Evolutionary conservation across 2,797 vertebrate genomes (phyloP).

Genomic region (Lateolabrax maculatus): DNA sequence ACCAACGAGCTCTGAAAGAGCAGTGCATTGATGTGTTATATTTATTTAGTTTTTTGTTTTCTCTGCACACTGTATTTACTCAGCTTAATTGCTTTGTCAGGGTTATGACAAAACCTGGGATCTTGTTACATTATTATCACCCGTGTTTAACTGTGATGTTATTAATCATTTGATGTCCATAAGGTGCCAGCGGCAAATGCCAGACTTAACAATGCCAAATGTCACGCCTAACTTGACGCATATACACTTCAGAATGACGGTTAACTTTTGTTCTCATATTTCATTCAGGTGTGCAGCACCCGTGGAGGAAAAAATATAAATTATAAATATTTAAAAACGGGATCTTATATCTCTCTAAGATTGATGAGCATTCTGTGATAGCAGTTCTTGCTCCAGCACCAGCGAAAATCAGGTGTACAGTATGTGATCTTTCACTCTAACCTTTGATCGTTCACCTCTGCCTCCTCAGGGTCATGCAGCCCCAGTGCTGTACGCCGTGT

Average conservation of each 20-base stretch:
- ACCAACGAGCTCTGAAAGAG: too few relatives aligned
- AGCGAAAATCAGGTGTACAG: neutral
- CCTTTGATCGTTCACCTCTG: slow-evolving; percentile 11
- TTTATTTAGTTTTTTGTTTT: too few relatives aligned
- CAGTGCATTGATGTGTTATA: neutral
- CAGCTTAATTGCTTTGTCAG: neutral
- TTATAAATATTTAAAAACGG: neutral
- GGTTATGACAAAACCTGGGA: neutral
- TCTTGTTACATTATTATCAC: neutral
- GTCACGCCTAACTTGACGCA: neutral
- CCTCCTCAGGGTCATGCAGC: slow-evolving; percentile 91
- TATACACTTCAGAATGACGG: neutral
- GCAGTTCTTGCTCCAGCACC: neutral
- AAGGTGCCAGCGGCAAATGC: neutral
- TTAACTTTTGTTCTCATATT: neutral
- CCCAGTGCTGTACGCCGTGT: slow-evolving; percentile 92
- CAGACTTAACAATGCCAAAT: neutral
- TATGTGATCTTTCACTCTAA: neutral
- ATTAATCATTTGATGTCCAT: neutral
- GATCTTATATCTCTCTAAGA: neutral
- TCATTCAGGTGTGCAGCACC: neutral
- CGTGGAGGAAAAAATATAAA: neutral
- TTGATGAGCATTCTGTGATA: neutral
- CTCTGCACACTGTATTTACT: neutral
- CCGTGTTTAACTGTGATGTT: neutral